Evolutionary conservation across 2,888 invertebrate species (phyloP), one percentile per base, ranked within the genome.

Genomic region (Deroplatys truncata): DNA sequence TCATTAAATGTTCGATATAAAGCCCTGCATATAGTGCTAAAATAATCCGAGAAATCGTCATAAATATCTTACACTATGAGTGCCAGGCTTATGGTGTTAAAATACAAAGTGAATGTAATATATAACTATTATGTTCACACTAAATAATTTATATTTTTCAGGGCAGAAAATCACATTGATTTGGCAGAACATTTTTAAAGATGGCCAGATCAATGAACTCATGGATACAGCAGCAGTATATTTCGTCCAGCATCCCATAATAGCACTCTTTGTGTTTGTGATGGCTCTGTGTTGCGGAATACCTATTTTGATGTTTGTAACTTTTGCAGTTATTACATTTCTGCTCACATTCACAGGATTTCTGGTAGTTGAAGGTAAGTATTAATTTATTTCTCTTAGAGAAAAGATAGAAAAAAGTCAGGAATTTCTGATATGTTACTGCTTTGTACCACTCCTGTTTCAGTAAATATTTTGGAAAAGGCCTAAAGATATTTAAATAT

Each of bases 281-380:
- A 82, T 90, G 89, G 88, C 89, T n/a, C 25, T 90, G 35, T 90
- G 89, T 4, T 91, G 91, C 88, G 90, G 88, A 49, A 89, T 91
- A 85, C 91, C 91, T n/a, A 43, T 91, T 84, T 28, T 91, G 28
- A 84, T 90, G 84, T 91, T 91, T 82, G 35, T 90, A 28, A 25
- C 90, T n/a, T 91, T 91, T 89, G 91, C 90, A 28, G 84, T 89
- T 56, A 43, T 91, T 28, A 88, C 91, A 56, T 86, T 90, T 28
- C 43, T 91, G 8, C 82, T 91, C 31, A 91, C 91, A 84, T 90
- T 91, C 89, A 86, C 90, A 72, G 89, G 90, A 84, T 91, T 91
- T 86, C 56, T 91, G 29, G 31, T 91, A 16, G 88, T 91, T 89
- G 91, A 91, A 91, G 90, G 91, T 91, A 86, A 8, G 84, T 83